Percentiles rank a stretch among this genome's conserved stretches.
Evolutionary conservation across 1,140 invertebrate genomes (phyloP).

Genomic region (Aricia agestis): DNA sequence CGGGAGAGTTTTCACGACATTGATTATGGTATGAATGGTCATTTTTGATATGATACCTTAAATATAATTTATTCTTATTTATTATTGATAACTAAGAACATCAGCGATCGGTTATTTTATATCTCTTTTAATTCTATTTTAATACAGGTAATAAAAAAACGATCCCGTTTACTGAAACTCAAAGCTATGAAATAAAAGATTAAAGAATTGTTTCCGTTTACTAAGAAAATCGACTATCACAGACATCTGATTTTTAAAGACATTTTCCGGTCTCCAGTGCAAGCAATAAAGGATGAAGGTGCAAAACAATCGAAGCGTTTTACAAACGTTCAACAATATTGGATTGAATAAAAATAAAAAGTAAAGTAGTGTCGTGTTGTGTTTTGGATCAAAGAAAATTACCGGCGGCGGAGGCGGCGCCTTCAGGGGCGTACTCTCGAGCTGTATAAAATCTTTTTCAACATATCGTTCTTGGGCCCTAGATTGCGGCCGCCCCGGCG

Average conservation of each 20-base stretch:
- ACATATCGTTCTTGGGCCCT: conserved; percentile 68
- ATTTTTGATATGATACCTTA: neutral
- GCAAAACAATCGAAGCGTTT: conserved; percentile 21
- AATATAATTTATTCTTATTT: too few relatives aligned
- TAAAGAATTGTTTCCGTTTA: neutral
- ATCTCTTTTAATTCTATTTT: too few relatives aligned
- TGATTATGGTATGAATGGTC: neutral
- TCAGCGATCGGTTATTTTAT: too few relatives aligned
- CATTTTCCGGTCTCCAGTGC: conserved; percentile 15
- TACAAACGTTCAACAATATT: conserved; percentile 48
- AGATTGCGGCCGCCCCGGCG: conserved; percentile 67
- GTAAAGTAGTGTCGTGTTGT: conserved; percentile 48
- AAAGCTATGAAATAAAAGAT: neutral
- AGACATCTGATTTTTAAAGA: neutral
- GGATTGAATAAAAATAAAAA: conserved; percentile 65
- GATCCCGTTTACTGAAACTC: neutral
- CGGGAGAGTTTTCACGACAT: conserved; percentile 29
- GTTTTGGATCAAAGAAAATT: conserved; percentile 70
- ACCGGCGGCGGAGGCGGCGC: conserved; percentile 45
- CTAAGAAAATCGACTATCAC: neutral
- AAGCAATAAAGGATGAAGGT: conserved; percentile 9
- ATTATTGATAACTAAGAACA: neutral
- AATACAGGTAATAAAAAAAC: too few relatives aligned
- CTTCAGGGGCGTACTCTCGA: conserved; percentile 42
- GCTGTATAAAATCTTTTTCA: conserved; percentile 67